phyloP scores from a whole-genome alignment of 2,888 invertebrate species.

The Caenorhabditis zanzibari region DNA sequence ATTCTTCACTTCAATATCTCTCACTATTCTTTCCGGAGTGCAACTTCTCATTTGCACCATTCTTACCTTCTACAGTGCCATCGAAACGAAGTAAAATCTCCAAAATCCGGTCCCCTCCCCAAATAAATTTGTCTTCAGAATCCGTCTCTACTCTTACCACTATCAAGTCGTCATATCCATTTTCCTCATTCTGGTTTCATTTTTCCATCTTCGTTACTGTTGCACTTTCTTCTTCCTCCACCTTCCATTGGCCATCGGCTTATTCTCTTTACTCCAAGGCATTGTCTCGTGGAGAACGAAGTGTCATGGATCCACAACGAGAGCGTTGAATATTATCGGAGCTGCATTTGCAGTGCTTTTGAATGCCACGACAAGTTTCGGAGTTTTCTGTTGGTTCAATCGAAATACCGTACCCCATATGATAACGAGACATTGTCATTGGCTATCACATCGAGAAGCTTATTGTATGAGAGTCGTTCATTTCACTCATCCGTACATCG shows the following conservation, averaged over 20 bases:
- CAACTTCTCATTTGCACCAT: conserved; percentile 70
- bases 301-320: conserved; percentile 68
- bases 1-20: conserved; percentile 68
- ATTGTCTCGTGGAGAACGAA: conserved; percentile 66
- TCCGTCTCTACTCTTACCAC: conserved; percentile 74
- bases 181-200: conserved; percentile 62
- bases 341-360: conserved; percentile 66
- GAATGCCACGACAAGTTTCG: conserved; percentile 69
- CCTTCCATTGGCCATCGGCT: conserved; percentile 69
- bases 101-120: not conserved
- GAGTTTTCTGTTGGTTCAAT: conserved; percentile 71
- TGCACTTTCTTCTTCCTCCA: conserved; percentile 75
- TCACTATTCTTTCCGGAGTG: conserved; percentile 68
- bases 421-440: conserved; percentile 73
- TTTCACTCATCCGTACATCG: conserved; percentile 75
- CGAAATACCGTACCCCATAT: conserved; percentile 66
- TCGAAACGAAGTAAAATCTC: conserved; percentile 72
- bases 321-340: conserved; percentile 71
- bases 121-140: conserved; percentile 61
- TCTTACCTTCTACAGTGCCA: conserved; percentile 72
- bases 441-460: conserved; percentile 63
- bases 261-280: conserved; percentile 70
- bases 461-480: conserved; percentile 73
- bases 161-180: conserved; percentile 72
- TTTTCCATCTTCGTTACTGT: conserved; percentile 70